Evolutionary conservation across 92 coral and sea anemone genomes (phyloP).

Genomic region (Hydrozoanthus gracilis): DNA sequence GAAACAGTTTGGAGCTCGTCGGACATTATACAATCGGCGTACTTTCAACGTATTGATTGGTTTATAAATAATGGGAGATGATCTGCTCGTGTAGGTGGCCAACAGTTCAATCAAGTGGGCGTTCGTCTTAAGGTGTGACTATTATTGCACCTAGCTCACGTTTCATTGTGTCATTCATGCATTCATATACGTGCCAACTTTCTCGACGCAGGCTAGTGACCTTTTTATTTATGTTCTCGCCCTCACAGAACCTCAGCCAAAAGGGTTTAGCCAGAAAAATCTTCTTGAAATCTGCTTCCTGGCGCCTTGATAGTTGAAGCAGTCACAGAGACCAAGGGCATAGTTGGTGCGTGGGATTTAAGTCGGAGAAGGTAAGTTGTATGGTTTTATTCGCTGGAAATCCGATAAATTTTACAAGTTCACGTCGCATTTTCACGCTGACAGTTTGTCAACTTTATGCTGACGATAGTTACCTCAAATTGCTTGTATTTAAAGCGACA

Average conservation of each 20-base stretch:
- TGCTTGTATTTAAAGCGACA: not conserved
- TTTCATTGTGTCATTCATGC: not conserved
- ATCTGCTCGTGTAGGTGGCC: not conserved
- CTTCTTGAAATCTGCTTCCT: not conserved
- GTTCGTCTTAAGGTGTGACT: not conserved
- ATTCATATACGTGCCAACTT: conserved; percentile 1
- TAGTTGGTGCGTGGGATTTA: not conserved
- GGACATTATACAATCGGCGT: not conserved
- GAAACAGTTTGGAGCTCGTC: not conserved
- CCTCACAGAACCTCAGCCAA: not conserved
- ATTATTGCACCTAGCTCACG: not conserved
- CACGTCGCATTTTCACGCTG: not conserved
- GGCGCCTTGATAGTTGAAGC: not conserved
- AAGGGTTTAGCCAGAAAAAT: not conserved
- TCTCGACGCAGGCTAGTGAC: not conserved
- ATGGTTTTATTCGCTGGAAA: not conserved
- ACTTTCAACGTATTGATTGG: not conserved
- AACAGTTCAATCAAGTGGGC: not conserved
- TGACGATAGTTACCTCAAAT: not conserved
- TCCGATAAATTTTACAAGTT: not conserved
- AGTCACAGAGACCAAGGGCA: not conserved
- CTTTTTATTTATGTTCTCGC: not conserved
- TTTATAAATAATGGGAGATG: conserved; percentile 3
- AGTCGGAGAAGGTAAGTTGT: not conserved
- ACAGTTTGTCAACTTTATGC: not conserved